These are phyloP conservation scores for Mustela lutreola DNA, from an alignment of 2,113 vertebrate species.

Conservation along the genomic window DNA sequence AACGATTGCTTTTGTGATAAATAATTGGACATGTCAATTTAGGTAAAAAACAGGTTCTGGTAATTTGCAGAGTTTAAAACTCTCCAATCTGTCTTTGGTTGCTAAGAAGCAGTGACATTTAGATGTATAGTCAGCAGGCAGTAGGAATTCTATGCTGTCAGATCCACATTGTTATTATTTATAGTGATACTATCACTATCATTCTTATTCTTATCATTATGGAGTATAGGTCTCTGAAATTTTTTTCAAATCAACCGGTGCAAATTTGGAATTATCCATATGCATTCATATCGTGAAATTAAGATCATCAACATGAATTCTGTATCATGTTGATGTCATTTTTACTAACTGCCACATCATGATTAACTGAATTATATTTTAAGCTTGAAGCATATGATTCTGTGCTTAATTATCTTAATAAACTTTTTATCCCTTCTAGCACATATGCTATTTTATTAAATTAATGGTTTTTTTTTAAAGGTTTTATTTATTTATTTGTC, in stretches of 20 bases:
- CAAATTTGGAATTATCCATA: background rate
- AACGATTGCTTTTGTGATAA: background rate
- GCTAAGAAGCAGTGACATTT: background rate
- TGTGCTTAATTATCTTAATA: slow-evolving; percentile 52
- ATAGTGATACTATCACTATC: background rate
- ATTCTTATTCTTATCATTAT: background rate
- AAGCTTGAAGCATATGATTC: background rate
- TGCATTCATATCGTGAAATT: background rate
- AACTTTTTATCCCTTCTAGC: background rate
- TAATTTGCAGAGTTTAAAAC: background rate
- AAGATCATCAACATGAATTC: background rate
- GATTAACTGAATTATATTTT: slow-evolving; percentile 29
- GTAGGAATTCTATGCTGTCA: background rate
- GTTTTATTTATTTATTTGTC: no score
- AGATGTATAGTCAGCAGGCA: background rate
- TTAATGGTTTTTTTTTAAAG: background rate
- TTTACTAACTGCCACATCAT: background rate
- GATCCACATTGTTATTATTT: background rate
- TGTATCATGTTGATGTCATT: background rate
- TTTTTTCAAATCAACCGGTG: background rate
- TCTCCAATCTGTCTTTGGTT: background rate
- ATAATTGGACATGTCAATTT: background rate
- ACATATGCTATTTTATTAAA: background rate
- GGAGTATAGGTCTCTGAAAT: background rate
- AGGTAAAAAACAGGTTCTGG: background rate